These are phyloP conservation scores for Columba livia DNA, from an alignment of 2,113 vertebrate genomes.

Conservation along the genomic window DNA sequence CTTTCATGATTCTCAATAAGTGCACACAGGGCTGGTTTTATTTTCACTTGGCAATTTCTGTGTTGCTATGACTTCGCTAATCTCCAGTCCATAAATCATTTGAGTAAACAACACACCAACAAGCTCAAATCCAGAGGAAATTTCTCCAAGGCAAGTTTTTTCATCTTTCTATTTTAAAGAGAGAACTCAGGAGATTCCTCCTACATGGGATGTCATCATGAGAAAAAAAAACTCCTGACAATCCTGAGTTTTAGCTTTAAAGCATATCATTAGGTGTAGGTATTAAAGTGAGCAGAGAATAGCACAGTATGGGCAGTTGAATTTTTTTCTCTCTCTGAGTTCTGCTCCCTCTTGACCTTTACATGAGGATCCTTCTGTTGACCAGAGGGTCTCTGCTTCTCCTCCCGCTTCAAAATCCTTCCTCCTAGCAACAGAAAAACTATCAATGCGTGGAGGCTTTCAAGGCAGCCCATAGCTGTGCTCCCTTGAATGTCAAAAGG, in stretches of 20 bases:
- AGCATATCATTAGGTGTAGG: conserved; percentile 28
- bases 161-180: conserved; percentile 48
- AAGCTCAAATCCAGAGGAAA: conserved; percentile 56
- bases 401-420: conserved; percentile 51
- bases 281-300: conserved; percentile 49
- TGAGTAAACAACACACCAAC: conserved; percentile 66
- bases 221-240: conserved; percentile 56
- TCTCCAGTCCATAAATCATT: conserved; percentile 68
- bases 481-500: conserved; percentile 61
- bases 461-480: conserved; percentile 61
- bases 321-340: conserved; percentile 50
- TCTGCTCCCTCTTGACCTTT: conserved; percentile 64
- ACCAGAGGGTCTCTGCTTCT: conserved; percentile 62
- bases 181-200: conserved; percentile 18
- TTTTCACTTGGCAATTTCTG: conserved; percentile 64
- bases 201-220: conserved; percentile 38
- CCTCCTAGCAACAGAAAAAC: conserved; percentile 66
- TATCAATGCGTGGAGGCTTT: conserved; percentile 64
- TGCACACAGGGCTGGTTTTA: conserved; percentile 42
- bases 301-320: conserved; percentile 24
- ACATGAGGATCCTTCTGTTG: conserved; percentile 55
- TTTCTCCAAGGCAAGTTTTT: conserved; percentile 56
- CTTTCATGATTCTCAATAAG: conserved; percentile 40
- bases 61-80: conserved; percentile 63
- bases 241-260: conserved; percentile 47